These are phyloP conservation scores for Pungitius pungitius DNA, from an alignment of 2,113 vertebrate genomes.

Conservation along the genomic window DNA sequence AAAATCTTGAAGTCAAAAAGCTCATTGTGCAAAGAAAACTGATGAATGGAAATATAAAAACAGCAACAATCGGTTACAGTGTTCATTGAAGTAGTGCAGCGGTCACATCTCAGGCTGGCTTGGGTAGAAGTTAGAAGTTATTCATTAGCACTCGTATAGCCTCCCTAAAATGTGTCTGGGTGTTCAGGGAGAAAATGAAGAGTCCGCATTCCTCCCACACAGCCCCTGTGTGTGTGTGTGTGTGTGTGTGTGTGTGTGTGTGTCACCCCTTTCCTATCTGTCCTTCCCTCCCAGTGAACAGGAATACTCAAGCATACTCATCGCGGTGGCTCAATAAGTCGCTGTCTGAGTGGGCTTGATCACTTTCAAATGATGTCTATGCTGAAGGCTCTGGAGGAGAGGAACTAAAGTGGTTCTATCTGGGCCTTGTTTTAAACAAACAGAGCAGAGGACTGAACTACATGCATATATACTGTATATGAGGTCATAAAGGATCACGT, in stretches of 20 bases:
- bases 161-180: constrained; percentile 27
- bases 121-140: constrained; percentile 2
- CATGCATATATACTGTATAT: not conserved
- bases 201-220: constrained; percentile 38
- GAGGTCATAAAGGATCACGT: not conserved
- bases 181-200: constrained; percentile 30
- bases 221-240: constrained; percentile 2
- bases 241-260: not conserved
- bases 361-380: constrained; percentile 62
- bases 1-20: constrained; percentile 3
- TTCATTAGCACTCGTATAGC: constrained; percentile 7
- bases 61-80: not conserved
- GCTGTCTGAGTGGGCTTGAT: constrained; percentile 31
- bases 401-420: not conserved
- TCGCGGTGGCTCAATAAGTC: constrained; percentile 54
- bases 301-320: constrained; percentile 20
- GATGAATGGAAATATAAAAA: constrained; percentile 18
- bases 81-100: constrained; percentile 2
- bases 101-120: not conserved
- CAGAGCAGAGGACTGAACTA: not conserved
- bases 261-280: constrained; percentile 22
- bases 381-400: constrained; percentile 3
- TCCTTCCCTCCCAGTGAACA: constrained; percentile 42
- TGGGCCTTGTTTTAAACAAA: not conserved
- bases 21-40: not conserved